These are phyloP conservation scores for Ethmia dodecea DNA, from an alignment of 2,888 invertebrate species.

Conservation along the genomic window DNA sequence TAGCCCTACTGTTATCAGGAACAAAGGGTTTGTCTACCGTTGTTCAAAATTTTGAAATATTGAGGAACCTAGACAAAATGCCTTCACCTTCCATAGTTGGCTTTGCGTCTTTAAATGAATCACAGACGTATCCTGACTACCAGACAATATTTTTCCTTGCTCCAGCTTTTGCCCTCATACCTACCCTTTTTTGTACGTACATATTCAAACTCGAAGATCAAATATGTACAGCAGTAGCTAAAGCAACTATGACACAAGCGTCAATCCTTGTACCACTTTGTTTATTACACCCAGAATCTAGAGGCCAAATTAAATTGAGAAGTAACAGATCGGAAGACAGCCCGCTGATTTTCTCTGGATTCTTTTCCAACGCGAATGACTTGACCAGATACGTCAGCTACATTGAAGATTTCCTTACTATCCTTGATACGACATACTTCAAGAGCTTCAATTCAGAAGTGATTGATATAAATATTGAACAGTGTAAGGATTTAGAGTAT, in stretches of 20 bases:
- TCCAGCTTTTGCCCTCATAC: slow-evolving; percentile 22
- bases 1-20: slow-evolving; percentile 31
- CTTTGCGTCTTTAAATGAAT: slow-evolving; percentile 32
- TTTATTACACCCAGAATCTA: slow-evolving; percentile 38
- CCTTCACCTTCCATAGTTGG: slow-evolving; percentile 34
- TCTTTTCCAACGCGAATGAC: slow-evolving; percentile 28
- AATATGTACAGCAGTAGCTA: slow-evolving; percentile 23
- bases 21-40: slow-evolving; percentile 20
- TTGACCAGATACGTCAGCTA: slow-evolving; percentile 27
- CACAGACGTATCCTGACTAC: slow-evolving; percentile 38
- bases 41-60: slow-evolving; percentile 20
- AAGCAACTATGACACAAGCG: slow-evolving; percentile 20
- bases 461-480: slow-evolving; percentile 18
- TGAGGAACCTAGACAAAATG: slow-evolving; percentile 31
- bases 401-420: slow-evolving; percentile 28
- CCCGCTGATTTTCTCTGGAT: slow-evolving; percentile 32
- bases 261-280: slow-evolving; percentile 20
- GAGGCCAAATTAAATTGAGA: slow-evolving; percentile 30
- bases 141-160: slow-evolving; percentile 27
- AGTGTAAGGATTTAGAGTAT: slow-evolving; percentile 28
- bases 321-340: slow-evolving; percentile 31
- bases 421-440: slow-evolving; percentile 34
- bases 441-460: slow-evolving; percentile 25
- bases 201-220: slow-evolving; percentile 25
- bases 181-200: slow-evolving; percentile 24